phyloP scores from a whole-genome alignment of 2,113 vertebrate genomes.

The Cyanocitta stelleri region DNA sequence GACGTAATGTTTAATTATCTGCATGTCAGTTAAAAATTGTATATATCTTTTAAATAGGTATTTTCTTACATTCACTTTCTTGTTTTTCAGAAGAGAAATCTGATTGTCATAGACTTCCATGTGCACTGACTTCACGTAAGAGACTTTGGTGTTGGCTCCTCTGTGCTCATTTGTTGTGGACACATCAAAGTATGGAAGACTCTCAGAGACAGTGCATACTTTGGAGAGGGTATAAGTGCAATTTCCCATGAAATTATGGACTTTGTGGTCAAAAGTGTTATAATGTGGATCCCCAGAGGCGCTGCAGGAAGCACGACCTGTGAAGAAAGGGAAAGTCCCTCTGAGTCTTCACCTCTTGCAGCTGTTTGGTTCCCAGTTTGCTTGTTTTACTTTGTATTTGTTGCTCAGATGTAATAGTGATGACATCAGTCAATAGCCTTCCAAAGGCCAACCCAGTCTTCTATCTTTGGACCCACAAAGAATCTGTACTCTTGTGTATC shows the following conservation, averaged over 20 bases:
- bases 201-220: conserved; percentile 69
- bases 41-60: neutral
- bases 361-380: neutral
- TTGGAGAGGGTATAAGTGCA: conserved; percentile 85
- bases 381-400: neutral
- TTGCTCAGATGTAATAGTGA: neutral
- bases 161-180: conserved; percentile 84
- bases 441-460: neutral
- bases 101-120: conserved; percentile 64
- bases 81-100: conserved; percentile 78
- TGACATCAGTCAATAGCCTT: neutral
- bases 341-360: neutral
- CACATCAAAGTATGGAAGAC: conserved; percentile 77
- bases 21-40: neutral
- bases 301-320: conserved; percentile 15
- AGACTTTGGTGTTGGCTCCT: conserved; percentile 77
- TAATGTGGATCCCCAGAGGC: conserved; percentile 63
- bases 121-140: conserved; percentile 81
- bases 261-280: conserved; percentile 37
- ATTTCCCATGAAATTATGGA: conserved; percentile 86
- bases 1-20: neutral
- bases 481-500: neutral
- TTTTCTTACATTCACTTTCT: conserved; percentile 77
- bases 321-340: neutral
- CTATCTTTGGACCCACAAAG: neutral